phyloP scores from a whole-genome alignment of 2,888 invertebrate species.

The Drosophila stalkeri region DNA sequence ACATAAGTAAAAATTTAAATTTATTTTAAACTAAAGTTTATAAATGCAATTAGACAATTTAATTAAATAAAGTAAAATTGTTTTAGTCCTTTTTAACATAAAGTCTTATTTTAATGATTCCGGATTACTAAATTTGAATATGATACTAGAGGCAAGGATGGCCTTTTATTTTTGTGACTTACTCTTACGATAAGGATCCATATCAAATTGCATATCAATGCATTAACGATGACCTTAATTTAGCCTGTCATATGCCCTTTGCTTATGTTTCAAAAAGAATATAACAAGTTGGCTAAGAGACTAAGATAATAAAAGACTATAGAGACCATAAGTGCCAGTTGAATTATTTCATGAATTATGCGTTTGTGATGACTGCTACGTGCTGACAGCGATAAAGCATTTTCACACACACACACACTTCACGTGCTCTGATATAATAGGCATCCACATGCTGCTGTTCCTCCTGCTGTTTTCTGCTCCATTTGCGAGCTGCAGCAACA shows the following conservation, averaged over 20 bases:
- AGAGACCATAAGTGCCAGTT: slow-evolving; percentile 31
- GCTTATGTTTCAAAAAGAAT: background rate
- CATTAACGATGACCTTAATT: background rate
- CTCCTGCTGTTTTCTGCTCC: background rate
- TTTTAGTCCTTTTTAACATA: background rate
- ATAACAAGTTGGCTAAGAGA: background rate
- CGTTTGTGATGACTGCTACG: slow-evolving; percentile 43
- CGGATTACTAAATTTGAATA: background rate
- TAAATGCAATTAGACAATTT: background rate
- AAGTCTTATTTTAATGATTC: background rate
- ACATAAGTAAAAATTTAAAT: background rate
- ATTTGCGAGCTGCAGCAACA: slow-evolving; percentile 54
- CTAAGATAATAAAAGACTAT: slow-evolving; percentile 13
- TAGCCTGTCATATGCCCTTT: background rate
- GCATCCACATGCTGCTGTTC: background rate
- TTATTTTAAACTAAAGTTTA: background rate
- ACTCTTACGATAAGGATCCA: background rate
- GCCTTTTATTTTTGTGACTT: background rate
- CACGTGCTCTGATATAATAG: background rate
- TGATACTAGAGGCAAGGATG: background rate
- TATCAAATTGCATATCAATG: background rate
- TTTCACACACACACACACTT: slow-evolving; percentile 44
- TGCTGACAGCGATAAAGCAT: slow-evolving; percentile 54
- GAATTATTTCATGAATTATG: slow-evolving; percentile 44
- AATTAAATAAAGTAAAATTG: background rate